A percentile compares a stretch with the other conserved stretches of the same genome.
These are phyloP conservation scores for Isichthys henryi DNA, from an alignment of 2,113 vertebrate species.

Conservation along the genomic window DNA sequence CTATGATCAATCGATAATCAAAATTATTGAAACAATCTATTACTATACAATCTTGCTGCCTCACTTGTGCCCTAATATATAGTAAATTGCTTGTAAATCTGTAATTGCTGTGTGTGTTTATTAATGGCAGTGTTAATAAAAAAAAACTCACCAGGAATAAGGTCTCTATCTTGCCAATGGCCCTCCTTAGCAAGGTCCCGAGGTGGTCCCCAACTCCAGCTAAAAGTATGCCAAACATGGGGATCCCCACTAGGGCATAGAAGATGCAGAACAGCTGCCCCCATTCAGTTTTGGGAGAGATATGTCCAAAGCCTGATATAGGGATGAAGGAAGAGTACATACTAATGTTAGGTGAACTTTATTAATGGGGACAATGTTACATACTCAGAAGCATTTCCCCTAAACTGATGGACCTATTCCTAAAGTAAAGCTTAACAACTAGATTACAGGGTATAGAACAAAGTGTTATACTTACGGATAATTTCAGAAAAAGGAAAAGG, in stretches of 20 bases:
- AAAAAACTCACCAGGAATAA: conserved; percentile 70
- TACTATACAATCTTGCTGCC: not conserved
- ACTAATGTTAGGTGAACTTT: not conserved
- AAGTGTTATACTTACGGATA: not conserved
- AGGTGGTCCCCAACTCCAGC: conserved; percentile 82
- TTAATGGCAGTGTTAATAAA: not conserved
- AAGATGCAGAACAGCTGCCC: conserved; percentile 82
- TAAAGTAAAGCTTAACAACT: not conserved
- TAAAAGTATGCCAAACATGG: conserved; percentile 82
- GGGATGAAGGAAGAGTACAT: not conserved
- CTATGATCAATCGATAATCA: not conserved
- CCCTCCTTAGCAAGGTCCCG: conserved; percentile 71
- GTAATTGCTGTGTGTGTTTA: not conserved
- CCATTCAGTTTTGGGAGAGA: conserved; percentile 65
- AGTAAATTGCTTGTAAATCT: not conserved
- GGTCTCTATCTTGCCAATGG: conserved; percentile 77
- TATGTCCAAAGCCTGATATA: conserved; percentile 75
- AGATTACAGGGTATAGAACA: not conserved
- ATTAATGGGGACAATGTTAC: not conserved
- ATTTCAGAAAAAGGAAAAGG: not conserved
- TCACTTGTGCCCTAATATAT: not conserved
- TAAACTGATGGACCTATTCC: not conserved
- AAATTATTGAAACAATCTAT: not conserved
- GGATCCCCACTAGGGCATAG: conserved; percentile 83
- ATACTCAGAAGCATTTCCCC: not conserved